Evolutionary conservation across 1,140 invertebrate species (phyloP).

Genomic region (Euborellia annulipes): DNA sequence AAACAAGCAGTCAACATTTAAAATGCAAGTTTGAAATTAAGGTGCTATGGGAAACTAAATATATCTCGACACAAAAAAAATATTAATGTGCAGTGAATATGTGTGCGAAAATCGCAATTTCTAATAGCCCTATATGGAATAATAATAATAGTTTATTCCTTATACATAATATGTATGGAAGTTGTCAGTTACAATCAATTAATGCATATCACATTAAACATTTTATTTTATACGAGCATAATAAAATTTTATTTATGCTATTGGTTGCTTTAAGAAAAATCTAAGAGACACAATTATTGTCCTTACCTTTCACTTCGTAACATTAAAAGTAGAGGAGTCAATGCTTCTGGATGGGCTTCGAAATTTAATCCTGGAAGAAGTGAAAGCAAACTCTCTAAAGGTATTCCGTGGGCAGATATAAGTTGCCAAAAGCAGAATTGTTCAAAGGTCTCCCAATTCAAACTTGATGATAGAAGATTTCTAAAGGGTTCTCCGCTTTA

Average conservation of each 20-base stretch:
- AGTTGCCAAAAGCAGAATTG: constrained; percentile 95
- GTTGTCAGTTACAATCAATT: neutral
- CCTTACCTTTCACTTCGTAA: constrained; percentile 76
- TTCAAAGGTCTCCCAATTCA: constrained; percentile 92
- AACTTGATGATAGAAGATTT: constrained; percentile 57
- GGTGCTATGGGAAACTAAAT: no score
- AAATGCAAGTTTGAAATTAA: no score
- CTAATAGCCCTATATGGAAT: neutral
- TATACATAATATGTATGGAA: neutral
- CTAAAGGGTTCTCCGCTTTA: constrained; percentile 42
- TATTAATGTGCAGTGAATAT: no score
- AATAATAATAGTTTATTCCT: neutral
- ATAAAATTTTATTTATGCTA: neutral
- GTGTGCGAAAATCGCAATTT: neutral
- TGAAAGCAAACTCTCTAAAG: constrained; percentile 74
- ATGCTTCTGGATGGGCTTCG: constrained; percentile 75
- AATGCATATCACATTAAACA: no score
- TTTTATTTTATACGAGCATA: neutral
- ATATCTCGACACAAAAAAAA: no score
- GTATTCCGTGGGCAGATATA: constrained; percentile 80
- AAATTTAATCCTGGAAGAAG: constrained; percentile 79
- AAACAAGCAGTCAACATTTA: no score
- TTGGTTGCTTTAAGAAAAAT: neutral
- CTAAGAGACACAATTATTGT: constrained; percentile 2
- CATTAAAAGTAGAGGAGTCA: constrained; percentile 78